A percentile compares a stretch with the other conserved stretches of the same genome.
phyloP scores from a whole-genome alignment of 2,113 vertebrate species.

The Phylloscopus whistleri region DNA sequence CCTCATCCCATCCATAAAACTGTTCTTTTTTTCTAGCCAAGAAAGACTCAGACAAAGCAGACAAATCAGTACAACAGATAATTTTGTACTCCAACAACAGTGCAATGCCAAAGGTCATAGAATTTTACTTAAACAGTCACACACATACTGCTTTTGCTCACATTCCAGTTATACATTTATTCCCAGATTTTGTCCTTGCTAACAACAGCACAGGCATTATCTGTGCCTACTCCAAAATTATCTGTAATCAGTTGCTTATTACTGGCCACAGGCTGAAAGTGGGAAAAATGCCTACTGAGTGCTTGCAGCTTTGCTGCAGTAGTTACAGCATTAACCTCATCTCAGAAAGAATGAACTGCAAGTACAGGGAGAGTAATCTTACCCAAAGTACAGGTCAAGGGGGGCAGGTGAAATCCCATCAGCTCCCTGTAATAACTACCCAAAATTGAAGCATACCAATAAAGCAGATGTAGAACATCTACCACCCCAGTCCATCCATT shows the following conservation, averaged over 20 bases:
- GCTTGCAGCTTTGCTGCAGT: background rate
- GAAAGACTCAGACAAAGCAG: background rate
- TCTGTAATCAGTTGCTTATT: background rate
- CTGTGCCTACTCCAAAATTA: background rate
- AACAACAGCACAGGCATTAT: background rate
- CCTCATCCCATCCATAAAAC: background rate
- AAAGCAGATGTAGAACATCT: background rate
- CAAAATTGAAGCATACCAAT: background rate
- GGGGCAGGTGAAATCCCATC: background rate
- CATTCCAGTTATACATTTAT: background rate
- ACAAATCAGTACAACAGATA: background rate
- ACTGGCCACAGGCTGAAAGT: background rate
- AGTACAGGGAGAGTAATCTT: background rate
- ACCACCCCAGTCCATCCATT: background rate
- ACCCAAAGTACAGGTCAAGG: background rate
- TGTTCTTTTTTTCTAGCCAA: background rate
- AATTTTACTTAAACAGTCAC: background rate
- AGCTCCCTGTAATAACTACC: background rate
- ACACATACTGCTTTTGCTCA: background rate
- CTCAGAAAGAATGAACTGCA: background rate
- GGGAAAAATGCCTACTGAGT: background rate
- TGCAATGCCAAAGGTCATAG: background rate
- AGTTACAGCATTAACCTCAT: background rate
- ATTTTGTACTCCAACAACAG: background rate
- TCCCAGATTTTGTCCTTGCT: background rate